Base-by-base conservation (phyloP, 2,888 invertebrate genomes). In the Cryptocephalus moraei region DNA sequence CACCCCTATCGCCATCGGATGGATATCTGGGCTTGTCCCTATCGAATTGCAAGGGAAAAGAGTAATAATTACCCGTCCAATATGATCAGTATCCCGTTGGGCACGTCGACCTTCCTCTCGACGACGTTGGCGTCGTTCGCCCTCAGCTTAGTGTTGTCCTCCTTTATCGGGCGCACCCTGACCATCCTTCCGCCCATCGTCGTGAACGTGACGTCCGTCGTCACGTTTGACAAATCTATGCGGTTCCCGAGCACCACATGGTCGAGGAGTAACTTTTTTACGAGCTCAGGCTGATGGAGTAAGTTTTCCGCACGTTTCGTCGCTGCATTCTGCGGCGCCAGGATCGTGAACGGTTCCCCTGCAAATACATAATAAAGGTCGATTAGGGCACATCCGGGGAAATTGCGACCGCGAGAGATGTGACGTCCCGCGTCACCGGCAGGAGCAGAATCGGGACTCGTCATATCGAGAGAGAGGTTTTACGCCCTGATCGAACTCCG, bases 291-390 rank as follows among this genome's bases (percentile, higher is more conserved):
- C 47, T 71, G 68, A 39, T 68, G 67, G 39, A 70, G 63, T 33
- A 71, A 60, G 49, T 56, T 62, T 47, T 63, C 64, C 2, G 60
- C 59, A 49, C 70, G 71, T 50, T 72, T 68, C 44, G 73, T 68
- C 55, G 76, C 76, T 44, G 66, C 62, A 58, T 74, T 74, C 57
- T 73, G 70, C 55, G 79, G 79, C 45, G 78, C 75, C 62, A 80
- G 71, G 60, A 80, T 73, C 61, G 79, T 79, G 60, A 76, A 79
- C 9, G 77, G 76, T 53, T 76, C 73, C 62, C 77, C 80, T 80
- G 73, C 11, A 71, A 73, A 43, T 51, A 54, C 45, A 49, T 32
- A 47, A 36, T n/a, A 36, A 36, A n/a, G 36, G 6, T 22, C 6
- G 22, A 22, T 22, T 22, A 22, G 22, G 22, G 22, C 22, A 22